Percentiles rank a stretch among this genome's conserved stretches.
phyloP scores from a whole-genome alignment of 2,797 vertebrate genomes.

The Distichodus sexfasciatus region DNA sequence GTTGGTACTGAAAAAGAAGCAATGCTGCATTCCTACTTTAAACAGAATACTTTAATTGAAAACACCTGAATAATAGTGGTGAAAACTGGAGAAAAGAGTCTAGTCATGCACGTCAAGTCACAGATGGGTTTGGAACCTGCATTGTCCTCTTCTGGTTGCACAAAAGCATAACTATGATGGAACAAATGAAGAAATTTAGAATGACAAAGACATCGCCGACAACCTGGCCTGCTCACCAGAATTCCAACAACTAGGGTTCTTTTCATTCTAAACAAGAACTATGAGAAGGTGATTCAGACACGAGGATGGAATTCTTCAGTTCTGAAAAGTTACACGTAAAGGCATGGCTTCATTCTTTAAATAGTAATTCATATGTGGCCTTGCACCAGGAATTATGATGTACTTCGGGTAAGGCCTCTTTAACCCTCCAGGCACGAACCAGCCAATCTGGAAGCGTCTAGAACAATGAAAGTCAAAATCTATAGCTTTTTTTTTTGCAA shows the following conservation, averaged over 20 bases:
- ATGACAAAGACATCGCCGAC: not conserved
- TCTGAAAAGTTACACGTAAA: not conserved
- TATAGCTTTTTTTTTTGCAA: too few relatives aligned
- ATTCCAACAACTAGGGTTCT: not conserved
- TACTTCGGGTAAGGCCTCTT: not conserved
- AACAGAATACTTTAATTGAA: too few relatives aligned
- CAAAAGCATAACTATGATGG: not conserved
- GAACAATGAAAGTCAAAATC: too few relatives aligned
- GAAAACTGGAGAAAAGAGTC: not conserved
- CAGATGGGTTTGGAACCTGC: not conserved
- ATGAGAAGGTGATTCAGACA: constrained; percentile 8
- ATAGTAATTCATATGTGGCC: not conserved
- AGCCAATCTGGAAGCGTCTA: not conserved
- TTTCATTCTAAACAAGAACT: not conserved
- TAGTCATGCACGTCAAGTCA: too few relatives aligned
- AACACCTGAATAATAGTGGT: too few relatives aligned
- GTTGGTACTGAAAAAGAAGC: too few relatives aligned
- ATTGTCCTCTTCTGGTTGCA: not conserved
- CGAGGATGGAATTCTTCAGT: not conserved
- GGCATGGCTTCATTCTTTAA: not conserved
- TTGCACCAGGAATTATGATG: not conserved
- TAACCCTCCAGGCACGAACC: constrained; percentile 1
- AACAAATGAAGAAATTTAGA: constrained; percentile 1
- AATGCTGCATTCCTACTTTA: too few relatives aligned
- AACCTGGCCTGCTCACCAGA: constrained; percentile 15